These are phyloP conservation scores for Merluccius polli DNA, from an alignment of 2,797 vertebrate species.

Conservation along the genomic window DNA sequence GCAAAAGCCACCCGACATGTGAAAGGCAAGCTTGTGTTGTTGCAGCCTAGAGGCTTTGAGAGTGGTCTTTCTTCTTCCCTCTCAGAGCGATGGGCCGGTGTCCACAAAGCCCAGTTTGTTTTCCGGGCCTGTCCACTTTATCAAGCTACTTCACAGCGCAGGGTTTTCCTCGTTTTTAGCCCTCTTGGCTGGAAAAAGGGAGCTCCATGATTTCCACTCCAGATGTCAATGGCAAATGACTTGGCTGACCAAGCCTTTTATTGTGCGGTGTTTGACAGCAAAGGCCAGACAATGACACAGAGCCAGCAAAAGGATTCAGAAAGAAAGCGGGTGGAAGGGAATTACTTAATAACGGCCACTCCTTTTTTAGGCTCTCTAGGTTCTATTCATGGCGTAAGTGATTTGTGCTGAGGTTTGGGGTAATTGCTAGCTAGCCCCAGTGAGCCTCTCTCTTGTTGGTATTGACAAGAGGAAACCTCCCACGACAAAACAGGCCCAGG, in stretches of 20 bases:
- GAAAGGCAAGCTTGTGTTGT: conserved; percentile 61
- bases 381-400: conserved; percentile 36
- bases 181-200: conserved; percentile 32
- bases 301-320: conserved; percentile 12
- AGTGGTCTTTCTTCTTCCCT: conserved; percentile 58
- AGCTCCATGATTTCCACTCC: conserved; percentile 57
- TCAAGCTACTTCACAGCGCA: conserved; percentile 60
- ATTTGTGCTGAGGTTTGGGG: conserved; percentile 30
- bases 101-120: conserved; percentile 69
- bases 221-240: conserved; percentile 38
- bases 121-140: conserved; percentile 59
- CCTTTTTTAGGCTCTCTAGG: conserved; percentile 4
- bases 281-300: conserved; percentile 31
- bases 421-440: conserved; percentile 8
- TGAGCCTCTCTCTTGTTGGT: background rate
- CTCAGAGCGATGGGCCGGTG: conserved; percentile 46
- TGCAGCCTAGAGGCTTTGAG: conserved; percentile 51
- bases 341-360: conserved; percentile 18
- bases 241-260: conserved; percentile 18
- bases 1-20: conserved; percentile 40
- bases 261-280: conserved; percentile 27
- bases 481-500: background rate
- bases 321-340: conserved; percentile 40
- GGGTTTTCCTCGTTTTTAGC: conserved; percentile 32
- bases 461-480: background rate